These are phyloP conservation scores for Chalcosyrphus nemorum DNA, from an alignment of 2,888 invertebrate species.

Conservation along the genomic window DNA sequence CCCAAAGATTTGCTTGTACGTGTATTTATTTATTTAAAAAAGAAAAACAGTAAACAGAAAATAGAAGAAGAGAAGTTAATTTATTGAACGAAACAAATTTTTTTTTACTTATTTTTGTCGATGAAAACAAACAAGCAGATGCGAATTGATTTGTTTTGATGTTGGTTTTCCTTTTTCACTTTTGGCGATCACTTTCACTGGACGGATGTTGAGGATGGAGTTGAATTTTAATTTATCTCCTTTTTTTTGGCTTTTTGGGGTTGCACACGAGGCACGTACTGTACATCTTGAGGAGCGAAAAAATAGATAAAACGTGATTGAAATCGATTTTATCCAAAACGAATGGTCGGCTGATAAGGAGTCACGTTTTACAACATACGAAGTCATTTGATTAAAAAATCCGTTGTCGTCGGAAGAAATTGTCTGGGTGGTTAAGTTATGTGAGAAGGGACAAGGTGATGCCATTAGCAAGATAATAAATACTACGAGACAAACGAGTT, in stretches of 20 bases:
- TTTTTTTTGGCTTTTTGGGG: too few relatives aligned
- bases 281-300: background rate
- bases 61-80: too few relatives aligned
- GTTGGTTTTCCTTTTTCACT: conserved; percentile 39
- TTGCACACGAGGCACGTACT: background rate
- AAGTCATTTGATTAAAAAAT: background rate
- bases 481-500: too few relatives aligned
- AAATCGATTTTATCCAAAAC: background rate
- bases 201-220: background rate
- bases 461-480: too few relatives aligned
- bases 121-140: conserved; percentile 37
- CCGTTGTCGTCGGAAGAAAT: background rate
- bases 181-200: conserved; percentile 10
- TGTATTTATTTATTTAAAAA: conserved; percentile 72
- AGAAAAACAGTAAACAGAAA: conserved; percentile 4
- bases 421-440: too few relatives aligned
- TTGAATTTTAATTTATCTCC: conserved; percentile 23
- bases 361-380: background rate
- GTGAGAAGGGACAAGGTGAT: too few relatives aligned
- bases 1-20: conserved; percentile 75
- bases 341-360: background rate
- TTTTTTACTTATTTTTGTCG: conserved; percentile 61
- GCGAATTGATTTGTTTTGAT: conserved; percentile 13
- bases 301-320: conserved; percentile 11
- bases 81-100: conserved; percentile 66